Evolutionary conservation across 1,140 invertebrate species (phyloP).

Genomic region (Hypsibius dujardini): DNA sequence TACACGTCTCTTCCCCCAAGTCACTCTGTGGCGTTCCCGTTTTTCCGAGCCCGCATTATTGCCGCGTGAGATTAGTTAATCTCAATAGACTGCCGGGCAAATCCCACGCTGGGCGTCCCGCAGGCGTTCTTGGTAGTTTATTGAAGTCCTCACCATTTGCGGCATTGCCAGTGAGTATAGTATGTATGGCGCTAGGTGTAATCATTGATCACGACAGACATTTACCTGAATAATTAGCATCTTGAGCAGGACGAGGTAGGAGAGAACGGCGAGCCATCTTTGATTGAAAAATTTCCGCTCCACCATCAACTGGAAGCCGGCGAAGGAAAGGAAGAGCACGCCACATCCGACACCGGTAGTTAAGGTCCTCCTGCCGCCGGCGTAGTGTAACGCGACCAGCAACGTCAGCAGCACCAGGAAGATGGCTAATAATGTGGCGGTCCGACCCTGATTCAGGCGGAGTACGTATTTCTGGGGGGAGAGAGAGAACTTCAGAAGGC

Average conservation of each 20-base stretch:
- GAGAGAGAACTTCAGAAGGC: neutral
- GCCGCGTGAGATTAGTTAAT: too few relatives aligned
- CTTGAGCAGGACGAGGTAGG: neutral
- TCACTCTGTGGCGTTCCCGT: too few relatives aligned
- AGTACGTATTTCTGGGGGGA: constrained; percentile 10
- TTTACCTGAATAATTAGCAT: constrained; percentile 7
- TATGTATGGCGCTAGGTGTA: too few relatives aligned
- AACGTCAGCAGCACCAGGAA: neutral
- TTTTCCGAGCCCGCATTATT: too few relatives aligned
- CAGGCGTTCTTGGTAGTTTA: too few relatives aligned
- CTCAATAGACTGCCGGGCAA: too few relatives aligned
- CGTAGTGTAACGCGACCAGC: neutral
- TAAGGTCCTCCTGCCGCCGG: neutral
- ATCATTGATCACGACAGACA: neutral
- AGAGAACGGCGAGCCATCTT: neutral
- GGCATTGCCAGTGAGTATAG: too few relatives aligned
- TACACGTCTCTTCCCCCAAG: too few relatives aligned
- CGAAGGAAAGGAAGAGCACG: neutral
- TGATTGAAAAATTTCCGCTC: neutral
- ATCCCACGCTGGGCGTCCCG: too few relatives aligned
- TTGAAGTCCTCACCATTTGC: too few relatives aligned
- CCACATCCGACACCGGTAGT: neutral
- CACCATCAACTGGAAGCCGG: neutral
- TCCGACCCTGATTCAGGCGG: neutral
- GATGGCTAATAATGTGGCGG: neutral